A percentile compares a stretch with the other conserved stretches of the same genome.
Evolutionary conservation across 2,113 vertebrate genomes (phyloP).

Genomic region (Grammomys dolichurus): DNA sequence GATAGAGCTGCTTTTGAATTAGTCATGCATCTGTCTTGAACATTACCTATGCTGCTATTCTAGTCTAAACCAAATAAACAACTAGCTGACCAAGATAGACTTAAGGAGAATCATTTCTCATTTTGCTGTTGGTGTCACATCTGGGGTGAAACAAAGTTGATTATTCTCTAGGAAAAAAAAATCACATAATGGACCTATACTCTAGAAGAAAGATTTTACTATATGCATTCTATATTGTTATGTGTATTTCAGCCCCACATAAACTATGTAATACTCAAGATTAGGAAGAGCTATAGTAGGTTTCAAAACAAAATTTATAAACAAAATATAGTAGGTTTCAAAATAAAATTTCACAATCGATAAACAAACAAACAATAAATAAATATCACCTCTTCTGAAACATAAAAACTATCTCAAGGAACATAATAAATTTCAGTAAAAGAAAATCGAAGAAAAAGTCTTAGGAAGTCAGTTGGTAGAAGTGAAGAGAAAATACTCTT

Average conservation of each 20-base stretch:
- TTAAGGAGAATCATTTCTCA: not conserved
- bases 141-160: not conserved
- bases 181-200: not conserved
- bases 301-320: not conserved
- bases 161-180: not conserved
- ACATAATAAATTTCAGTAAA: not conserved
- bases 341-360: not conserved
- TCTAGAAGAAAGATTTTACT: not conserved
- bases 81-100: not conserved
- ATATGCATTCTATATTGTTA: not conserved
- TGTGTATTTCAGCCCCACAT: not conserved
- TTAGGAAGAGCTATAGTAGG: too few relatives aligned
- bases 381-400: too few relatives aligned
- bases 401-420: not conserved
- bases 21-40: not conserved
- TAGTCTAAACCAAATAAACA: not conserved
- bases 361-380: too few relatives aligned
- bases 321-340: too few relatives aligned
- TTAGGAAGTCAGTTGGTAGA: not conserved
- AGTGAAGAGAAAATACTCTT: not conserved
- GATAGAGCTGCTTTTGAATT: not conserved
- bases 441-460: not conserved
- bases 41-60: not conserved
- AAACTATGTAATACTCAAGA: not conserved
- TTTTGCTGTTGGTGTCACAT: not conserved